Evolutionary conservation across 64 coral and sea anemone genomes (phyloP).

Genomic region (Astreopora myriophthalma): DNA sequence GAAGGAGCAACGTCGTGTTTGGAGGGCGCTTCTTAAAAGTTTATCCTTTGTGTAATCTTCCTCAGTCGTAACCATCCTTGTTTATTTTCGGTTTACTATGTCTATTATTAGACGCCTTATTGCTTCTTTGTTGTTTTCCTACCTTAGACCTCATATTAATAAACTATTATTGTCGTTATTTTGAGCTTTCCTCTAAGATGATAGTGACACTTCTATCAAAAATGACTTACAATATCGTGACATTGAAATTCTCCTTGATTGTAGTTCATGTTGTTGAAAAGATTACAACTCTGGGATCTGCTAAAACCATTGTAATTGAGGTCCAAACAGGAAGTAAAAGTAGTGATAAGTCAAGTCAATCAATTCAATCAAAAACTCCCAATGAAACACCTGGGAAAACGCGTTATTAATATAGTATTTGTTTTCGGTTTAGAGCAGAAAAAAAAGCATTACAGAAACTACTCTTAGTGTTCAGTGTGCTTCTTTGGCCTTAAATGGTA

Average conservation of each 20-base stretch:
- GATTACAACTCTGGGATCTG: slow-evolving; percentile 52
- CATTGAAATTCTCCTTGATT: slow-evolving; percentile 22
- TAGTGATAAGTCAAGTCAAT: background rate
- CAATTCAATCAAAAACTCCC: background rate
- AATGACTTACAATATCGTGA: slow-evolving; percentile 34
- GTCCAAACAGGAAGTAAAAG: background rate
- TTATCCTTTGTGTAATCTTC: slow-evolving; percentile 30
- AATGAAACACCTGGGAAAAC: background rate
- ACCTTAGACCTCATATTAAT: background rate
- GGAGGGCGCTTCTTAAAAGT: background rate
- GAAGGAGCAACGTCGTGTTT: background rate
- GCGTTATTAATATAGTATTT: too few species aligned
- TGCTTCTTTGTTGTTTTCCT: slow-evolving; percentile 14
- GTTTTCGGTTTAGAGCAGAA: too few species aligned
- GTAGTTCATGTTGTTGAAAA: slow-evolving; percentile 53
- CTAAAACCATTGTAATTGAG: background rate
- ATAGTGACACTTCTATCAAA: slow-evolving; percentile 12
- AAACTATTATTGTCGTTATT: slow-evolving; percentile 12
- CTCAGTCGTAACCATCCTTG: slow-evolving; percentile 27
- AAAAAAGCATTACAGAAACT: too few species aligned
- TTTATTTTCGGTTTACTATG: slow-evolving; percentile 14
- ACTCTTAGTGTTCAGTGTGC: too few species aligned
- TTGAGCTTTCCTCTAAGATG: slow-evolving; percentile 32
- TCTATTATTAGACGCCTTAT: background rate
- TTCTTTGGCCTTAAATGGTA: too few species aligned